Evolutionary conservation across 2,797 vertebrate genomes (phyloP).

Genomic region (Nothura maculosa): DNA sequence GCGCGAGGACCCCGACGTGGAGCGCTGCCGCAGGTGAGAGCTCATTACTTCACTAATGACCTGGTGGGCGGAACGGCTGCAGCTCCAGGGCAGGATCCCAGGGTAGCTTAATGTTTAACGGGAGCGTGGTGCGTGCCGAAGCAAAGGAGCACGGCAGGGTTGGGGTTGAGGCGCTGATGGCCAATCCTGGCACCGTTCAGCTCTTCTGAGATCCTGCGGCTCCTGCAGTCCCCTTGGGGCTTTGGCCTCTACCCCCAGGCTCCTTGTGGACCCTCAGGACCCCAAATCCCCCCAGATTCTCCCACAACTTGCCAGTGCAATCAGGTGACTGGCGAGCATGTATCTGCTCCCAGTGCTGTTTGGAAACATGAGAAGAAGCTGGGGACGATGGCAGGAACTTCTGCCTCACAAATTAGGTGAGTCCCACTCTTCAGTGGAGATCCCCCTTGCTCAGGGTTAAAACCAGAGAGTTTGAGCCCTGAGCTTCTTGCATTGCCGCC

Average conservation of each 20-base stretch:
- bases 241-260: rapidly evolving
- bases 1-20: slow-evolving; percentile 89
- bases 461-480: rapidly evolving
- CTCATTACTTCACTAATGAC: background rate
- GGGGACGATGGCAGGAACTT: background rate
- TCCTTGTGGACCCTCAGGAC: background rate
- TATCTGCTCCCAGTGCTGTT: background rate
- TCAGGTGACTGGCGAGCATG: background rate
- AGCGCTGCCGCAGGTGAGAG: slow-evolving; percentile 89
- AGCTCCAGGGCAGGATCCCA: background rate
- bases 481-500: background rate
- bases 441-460: background rate
- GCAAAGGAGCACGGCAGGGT: background rate
- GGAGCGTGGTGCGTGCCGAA: background rate
- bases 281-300: background rate
- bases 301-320: background rate
- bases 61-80: background rate
- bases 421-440: background rate
- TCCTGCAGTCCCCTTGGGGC: rapidly evolving
- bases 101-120: background rate
- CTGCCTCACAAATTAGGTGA: background rate
- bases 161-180: rapidly evolving
- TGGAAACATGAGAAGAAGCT: background rate
- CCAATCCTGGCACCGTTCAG: background rate
- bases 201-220: background rate